Base-by-base conservation (phyloP, 2,113 vertebrate species). In the Pandion haliaetus region DNA sequence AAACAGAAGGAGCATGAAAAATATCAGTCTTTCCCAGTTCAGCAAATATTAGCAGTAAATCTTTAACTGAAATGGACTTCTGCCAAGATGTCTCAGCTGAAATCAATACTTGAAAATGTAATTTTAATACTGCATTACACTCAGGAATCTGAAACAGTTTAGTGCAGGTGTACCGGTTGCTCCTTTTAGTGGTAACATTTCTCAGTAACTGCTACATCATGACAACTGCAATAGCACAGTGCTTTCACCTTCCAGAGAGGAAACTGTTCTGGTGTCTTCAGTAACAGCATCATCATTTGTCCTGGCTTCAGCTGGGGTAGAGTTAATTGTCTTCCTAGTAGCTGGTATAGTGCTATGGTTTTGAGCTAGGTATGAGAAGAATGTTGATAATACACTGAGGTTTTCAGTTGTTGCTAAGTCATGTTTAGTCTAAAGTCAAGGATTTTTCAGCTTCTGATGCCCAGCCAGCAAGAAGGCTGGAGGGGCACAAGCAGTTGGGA, bases 11-110 rank as follows among this genome's bases (percentile, higher is more conserved):
- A 73, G 45, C 24, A 63, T 88, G 47, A 95, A 95, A 96, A 95
- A 91, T 93, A 87, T 66, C 1, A 0, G 19, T 63, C 20, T 26
- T 76, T 93, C 50, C 45, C 80, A 73, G 52, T 94, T 94, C 84
- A 95, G 50, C 58, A 94, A 88, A 77, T 88, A 94, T 91, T 90
- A 93, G 16, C 62, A 91, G 32, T 95, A 86, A 88, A 93, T 93
- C 90, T 87, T 95, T 66, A 91, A 89, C 45, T 82, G 58, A 84
- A 93, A 66, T 88, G 84, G 45, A 58, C 38, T 81, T 69, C 62
- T 95, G 87, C 66, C 95, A 96, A 77, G 55, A 55, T 14, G 28
- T 54, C 14, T 95, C 28, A 91, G 32, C 24, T 28, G 80, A 93
- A 87, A 55, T 25, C 24, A 73, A 70, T 73, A 62, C 34, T 54